Percentiles rank a stretch among this genome's conserved stretches.
Conservation (phyloP, 2,888 invertebrate genomes). For the Acanthosoma haemorrhoidale region DNA sequence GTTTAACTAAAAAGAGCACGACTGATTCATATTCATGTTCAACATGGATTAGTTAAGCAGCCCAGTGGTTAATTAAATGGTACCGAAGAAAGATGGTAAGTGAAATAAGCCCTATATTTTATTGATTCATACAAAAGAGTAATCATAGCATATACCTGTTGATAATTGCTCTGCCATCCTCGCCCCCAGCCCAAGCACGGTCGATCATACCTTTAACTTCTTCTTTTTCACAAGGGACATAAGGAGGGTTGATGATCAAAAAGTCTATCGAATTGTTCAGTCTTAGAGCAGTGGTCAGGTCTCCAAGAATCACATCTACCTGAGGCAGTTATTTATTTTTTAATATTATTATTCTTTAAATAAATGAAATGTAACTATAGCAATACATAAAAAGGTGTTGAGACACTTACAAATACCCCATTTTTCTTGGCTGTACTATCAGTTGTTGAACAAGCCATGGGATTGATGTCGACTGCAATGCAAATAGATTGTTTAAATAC, state of each 20-base stretch:
- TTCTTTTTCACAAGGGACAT: constrained; percentile 85
- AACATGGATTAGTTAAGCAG: too few species aligned
- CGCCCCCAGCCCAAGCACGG: constrained; percentile 69
- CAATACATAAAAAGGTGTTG: neutral
- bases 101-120: too few species aligned
- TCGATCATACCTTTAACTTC: constrained; percentile 53
- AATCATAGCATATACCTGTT: constrained; percentile 27
- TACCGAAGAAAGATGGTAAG: too few species aligned
- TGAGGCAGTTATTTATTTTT: constrained; percentile 41
- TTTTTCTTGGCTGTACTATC: constrained; percentile 65
- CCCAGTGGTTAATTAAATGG: too few species aligned
- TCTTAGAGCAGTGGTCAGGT: constrained; percentile 57
- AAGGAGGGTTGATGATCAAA: constrained; percentile 95
- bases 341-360: neutral
- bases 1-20: too few species aligned
- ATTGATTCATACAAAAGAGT: neutral
- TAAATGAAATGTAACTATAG: neutral
- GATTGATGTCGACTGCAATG: constrained; percentile 78
- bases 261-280: constrained; percentile 64
- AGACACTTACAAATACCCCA: constrained; percentile 48
- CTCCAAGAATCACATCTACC: constrained; percentile 61
- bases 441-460: constrained; percentile 68
- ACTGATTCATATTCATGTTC: too few species aligned
- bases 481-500: constrained; percentile 54
- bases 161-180: constrained; percentile 42